Evolutionary conservation across 2,888 invertebrate genomes (phyloP), one percentile per base, ranked within the genome.

Genomic region (Apodemia zela): DNA sequence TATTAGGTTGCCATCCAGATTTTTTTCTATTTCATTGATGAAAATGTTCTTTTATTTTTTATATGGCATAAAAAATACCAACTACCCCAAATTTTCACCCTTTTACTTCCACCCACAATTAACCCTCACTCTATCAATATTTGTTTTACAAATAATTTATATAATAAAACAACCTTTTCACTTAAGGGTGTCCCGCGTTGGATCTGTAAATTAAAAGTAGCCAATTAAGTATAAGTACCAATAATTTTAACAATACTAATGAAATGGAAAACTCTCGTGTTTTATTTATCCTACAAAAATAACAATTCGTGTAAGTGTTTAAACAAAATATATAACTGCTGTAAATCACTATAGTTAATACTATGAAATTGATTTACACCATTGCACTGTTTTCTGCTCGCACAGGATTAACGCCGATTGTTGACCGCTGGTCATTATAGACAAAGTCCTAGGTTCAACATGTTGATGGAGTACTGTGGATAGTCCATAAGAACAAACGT

Each of bases 351-450:
- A 68, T 64, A 63, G 59, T 68, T 70, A 72, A 71, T 70, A 67
- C 67, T 70, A 72, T 76, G 76, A 74, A 49, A 17, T 69, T 72
- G 72, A 78, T 80, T 79, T 79, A 81, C 75, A 75, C 72, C 65
- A 66, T 73, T 72, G 72, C 73, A 68, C 73, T 73, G 74, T 75
- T 79, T 80, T 74, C 62, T 29, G 47, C 54, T 58, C 58, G 38
- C 18, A 25, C 25, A 54, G 62, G 59, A 63, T 63, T 59, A 63
- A 63, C 62, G 66, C 68, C 72, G 73, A 74, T 74, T 76, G 77
- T 75, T 72, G 76, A 73, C 75, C 75, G 73, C 69, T 72, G 76
- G 76, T 78, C 80, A 76, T 80, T 81, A 77, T 75, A 78, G 75
- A 77, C 73, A 73, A 70, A 75, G 65, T 65, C 71, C 66, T 73